Conservation (phyloP, 2,888 invertebrate genomes). For the Timema podura region DNA sequence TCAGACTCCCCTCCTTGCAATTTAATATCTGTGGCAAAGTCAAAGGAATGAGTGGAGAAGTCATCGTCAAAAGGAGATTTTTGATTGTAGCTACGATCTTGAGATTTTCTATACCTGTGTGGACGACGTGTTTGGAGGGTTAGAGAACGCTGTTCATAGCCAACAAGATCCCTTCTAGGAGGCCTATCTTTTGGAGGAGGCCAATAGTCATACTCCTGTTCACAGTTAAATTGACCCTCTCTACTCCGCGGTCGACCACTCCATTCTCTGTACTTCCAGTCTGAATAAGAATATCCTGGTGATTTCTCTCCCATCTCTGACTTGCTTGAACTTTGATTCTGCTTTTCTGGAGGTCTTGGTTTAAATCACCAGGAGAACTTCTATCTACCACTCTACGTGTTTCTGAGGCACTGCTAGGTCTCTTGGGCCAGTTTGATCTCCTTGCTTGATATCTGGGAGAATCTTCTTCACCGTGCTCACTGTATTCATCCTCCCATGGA, state of each 20-base stretch:
- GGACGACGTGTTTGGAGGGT: conserved; percentile 35
- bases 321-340: conserved; percentile 14
- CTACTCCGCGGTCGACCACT: conserved; percentile 47
- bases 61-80: conserved; percentile 60
- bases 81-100: conserved; percentile 36
- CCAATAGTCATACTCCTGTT: conserved; percentile 30
- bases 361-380: conserved; percentile 28
- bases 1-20: conserved; percentile 26
- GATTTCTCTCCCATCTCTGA: conserved; percentile 21
- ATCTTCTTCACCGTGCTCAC: conserved; percentile 42
- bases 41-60: conserved; percentile 50
- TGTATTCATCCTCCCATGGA: conserved; percentile 59
- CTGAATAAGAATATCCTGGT: conserved; percentile 19
- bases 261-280: conserved; percentile 43
- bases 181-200: conserved; percentile 42
- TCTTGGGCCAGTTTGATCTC: conserved; percentile 47
- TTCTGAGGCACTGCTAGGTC: conserved; percentile 56
- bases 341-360: conserved; percentile 22
- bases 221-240: conserved; percentile 42
- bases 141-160: conserved; percentile 41
- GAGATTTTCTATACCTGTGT: conserved; percentile 26
- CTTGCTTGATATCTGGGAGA: conserved; percentile 42
- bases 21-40: conserved; percentile 36
- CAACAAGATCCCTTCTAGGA: conserved; percentile 38
- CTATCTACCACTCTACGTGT: conserved; percentile 38